These are phyloP conservation scores for Corythornis leucogaster DNA, from an alignment of 2,797 vertebrate species.

Conservation along the genomic window DNA sequence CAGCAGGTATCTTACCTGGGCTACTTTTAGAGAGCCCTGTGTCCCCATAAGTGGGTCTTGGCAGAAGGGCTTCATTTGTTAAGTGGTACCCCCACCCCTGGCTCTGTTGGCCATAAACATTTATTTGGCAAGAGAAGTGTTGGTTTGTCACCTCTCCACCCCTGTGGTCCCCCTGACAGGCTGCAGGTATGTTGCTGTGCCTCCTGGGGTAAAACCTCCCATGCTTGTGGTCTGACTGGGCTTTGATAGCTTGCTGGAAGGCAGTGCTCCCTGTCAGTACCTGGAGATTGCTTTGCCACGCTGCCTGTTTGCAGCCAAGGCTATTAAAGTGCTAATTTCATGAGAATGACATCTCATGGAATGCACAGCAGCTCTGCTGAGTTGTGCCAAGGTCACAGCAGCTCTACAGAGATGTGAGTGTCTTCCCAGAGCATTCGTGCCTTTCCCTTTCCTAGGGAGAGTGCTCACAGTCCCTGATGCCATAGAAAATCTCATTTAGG, in stretches of 20 bases:
- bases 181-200: background rate
- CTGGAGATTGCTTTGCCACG: background rate
- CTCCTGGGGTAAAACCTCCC: background rate
- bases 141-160: background rate
- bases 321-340: constrained; percentile 47
- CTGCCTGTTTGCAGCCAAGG: background rate
- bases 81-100: background rate
- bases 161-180: background rate
- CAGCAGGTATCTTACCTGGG: background rate
- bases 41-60: background rate
- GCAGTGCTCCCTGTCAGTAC: background rate
- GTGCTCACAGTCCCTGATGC: background rate
- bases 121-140: background rate
- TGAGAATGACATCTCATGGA: background rate
- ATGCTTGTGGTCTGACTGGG: background rate
- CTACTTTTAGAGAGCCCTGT: background rate
- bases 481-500: background rate
- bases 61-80: background rate
- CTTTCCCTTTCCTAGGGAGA: background rate
- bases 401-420: background rate
- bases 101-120: background rate
- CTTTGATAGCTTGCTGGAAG: constrained; percentile 10
- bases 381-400: constrained; percentile 34
- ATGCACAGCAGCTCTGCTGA: background rate
- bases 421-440: background rate